Conservation (phyloP, 2,113 vertebrate species). For the Dromiciops gliroides region DNA sequence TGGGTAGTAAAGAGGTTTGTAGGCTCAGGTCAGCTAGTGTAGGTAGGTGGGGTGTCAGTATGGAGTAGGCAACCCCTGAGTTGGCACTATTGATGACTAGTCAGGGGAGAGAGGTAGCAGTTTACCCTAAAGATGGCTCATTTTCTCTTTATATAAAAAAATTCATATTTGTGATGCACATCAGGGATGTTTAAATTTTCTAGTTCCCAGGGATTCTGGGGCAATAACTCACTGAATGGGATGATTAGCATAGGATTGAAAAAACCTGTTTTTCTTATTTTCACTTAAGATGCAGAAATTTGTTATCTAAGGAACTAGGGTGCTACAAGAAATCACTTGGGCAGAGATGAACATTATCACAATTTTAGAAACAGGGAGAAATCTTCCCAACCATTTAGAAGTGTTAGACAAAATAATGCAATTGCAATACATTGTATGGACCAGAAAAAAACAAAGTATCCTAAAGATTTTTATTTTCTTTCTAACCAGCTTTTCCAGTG, state of each 20-base stretch:
- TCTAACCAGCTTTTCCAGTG: background rate
- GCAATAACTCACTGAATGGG: background rate
- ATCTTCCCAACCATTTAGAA: background rate
- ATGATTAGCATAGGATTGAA: background rate
- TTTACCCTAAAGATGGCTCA: background rate
- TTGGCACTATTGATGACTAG: background rate
- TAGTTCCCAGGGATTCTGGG: background rate
- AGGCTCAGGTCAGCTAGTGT: background rate
- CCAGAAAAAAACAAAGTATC: background rate
- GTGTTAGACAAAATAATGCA: background rate
- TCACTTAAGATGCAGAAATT: background rate
- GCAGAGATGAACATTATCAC: background rate
- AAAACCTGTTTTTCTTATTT: background rate
- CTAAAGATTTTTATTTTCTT: background rate
- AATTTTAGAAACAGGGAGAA: background rate
- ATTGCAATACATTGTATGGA: background rate
- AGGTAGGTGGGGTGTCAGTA: background rate
- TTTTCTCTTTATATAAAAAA: background rate
- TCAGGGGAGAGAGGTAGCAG: background rate
- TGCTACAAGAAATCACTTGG: background rate
- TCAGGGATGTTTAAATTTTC: background rate
- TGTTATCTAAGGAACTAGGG: background rate
- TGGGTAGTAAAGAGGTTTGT: background rate
- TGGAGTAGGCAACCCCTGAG: background rate
- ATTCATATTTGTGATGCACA: background rate